phyloP scores from a whole-genome alignment of 2,888 invertebrate genomes.

The Orgyia antiqua region DNA sequence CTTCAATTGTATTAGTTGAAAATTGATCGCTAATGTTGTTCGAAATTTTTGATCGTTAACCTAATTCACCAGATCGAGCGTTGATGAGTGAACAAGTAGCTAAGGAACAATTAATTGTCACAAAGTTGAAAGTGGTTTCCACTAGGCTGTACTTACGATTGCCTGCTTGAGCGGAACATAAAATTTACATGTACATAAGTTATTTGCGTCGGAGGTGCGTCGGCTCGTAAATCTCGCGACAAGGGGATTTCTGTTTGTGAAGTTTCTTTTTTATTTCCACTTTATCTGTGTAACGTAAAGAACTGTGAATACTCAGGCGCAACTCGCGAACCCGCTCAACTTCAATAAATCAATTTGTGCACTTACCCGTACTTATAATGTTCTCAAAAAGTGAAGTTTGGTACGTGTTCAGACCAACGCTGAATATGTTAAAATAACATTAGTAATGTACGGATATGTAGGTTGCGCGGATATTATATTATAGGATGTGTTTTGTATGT shows the following conservation, averaged over 20 bases:
- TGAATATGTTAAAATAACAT: conserved; percentile 49
- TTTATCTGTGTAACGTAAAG: conserved; percentile 72
- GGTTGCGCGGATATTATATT: too few relatives aligned
- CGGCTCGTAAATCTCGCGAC: conserved; percentile 74
- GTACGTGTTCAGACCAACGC: conserved; percentile 56
- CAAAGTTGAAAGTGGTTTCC: conserved; percentile 14
- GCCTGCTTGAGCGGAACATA: conserved; percentile 52
- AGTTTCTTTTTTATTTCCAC: conserved; percentile 75
- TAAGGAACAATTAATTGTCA: conserved; percentile 15
- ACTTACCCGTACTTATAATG: conserved; percentile 70
- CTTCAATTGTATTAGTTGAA: conserved; percentile 63
- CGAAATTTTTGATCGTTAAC: conserved; percentile 56
- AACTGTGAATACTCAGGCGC: conserved; percentile 72
- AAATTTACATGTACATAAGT: conserved; percentile 71
- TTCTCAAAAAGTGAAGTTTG: conserved; percentile 46
- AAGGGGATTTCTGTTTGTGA: conserved; percentile 76
- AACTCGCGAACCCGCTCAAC: conserved; percentile 68
- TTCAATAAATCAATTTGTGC: conserved; percentile 78
- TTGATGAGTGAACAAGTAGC: conserved; percentile 9
- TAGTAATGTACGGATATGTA: conserved; percentile 41
- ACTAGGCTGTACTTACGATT: conserved; percentile 23
- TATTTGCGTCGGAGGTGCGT: conserved; percentile 68
- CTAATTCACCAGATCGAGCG: conserved; percentile 30
- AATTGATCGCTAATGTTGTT: conserved; percentile 72
- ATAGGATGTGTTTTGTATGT: too few relatives aligned